A percentile compares a stretch with the other conserved stretches of the same genome.
These are phyloP conservation scores for Mechanitis messenoides DNA, from an alignment of 2,888 invertebrate genomes.

Conservation along the genomic window DNA sequence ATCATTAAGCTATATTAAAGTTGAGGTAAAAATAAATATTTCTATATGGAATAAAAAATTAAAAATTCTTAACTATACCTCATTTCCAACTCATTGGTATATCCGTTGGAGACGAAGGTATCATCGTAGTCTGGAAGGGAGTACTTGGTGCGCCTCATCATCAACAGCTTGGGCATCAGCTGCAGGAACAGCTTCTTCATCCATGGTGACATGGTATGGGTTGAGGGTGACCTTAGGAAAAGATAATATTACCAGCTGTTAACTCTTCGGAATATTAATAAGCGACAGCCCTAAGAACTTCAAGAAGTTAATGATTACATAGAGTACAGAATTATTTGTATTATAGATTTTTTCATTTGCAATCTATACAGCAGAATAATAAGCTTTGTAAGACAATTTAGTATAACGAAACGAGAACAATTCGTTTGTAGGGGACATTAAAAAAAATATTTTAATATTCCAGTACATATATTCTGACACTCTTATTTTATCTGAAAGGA, in stretches of 20 bases:
- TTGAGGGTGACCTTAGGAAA: conserved; percentile 87
- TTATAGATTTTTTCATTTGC: no score
- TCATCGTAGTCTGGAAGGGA: conserved; percentile 90
- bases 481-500: neutral
- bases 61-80: conserved; percentile 72
- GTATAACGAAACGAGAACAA: no score
- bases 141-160: conserved; percentile 94
- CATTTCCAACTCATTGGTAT: conserved; percentile 88
- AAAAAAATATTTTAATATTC: no score
- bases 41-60: no score
- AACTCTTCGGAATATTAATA: no score
- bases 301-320: no score
- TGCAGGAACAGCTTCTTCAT: conserved; percentile 93
- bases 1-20: neutral
- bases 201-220: conserved; percentile 95
- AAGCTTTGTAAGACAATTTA: no score
- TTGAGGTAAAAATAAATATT: neutral
- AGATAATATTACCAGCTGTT: neutral
- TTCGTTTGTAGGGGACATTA: no score
- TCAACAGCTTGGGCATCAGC: conserved; percentile 91
- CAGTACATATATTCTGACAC: no score
- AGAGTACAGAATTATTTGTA: no score
- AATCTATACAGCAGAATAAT: no score
- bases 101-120: conserved; percentile 85
- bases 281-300: no score